Percentiles rank a stretch among this genome's conserved stretches.
phyloP scores from a whole-genome alignment of 2,113 vertebrate species.

The Notechis scutatus region DNA sequence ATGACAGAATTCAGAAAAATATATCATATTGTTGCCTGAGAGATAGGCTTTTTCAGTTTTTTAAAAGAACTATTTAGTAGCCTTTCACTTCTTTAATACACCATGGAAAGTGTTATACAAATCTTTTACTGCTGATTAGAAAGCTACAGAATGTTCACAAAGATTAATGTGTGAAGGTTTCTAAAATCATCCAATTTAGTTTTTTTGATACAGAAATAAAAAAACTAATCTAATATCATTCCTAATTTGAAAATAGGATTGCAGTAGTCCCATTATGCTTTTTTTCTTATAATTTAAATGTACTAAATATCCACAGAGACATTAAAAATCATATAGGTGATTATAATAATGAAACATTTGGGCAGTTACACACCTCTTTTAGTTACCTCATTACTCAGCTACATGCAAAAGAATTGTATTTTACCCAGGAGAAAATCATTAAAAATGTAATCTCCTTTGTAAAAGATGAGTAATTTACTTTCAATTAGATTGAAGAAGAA shows the following conservation, averaged over 20 bases:
- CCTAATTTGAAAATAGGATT: neutral
- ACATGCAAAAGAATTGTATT: neutral
- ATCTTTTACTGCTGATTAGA: neutral
- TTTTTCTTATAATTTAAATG: neutral
- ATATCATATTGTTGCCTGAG: neutral
- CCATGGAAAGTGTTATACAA: conserved; percentile 17
- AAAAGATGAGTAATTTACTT: neutral
- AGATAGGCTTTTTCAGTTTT: conserved; percentile 6
- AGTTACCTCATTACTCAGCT: neutral
- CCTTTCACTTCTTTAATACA: conserved; percentile 11
- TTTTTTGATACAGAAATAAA: conserved; percentile 18
- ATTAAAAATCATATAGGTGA: neutral
- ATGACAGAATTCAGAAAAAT: conserved; percentile 58
- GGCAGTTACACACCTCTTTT: neutral
- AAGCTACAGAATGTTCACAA: neutral
- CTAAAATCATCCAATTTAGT: neutral
- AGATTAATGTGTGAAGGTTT: conserved; percentile 29
- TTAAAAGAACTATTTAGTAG: conserved; percentile 33
- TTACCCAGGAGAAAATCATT: neutral
- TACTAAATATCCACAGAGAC: neutral
- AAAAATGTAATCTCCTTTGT: neutral
- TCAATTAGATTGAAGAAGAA: neutral
- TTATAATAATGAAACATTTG: neutral
- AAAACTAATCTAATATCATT: neutral
- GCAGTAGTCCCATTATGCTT: neutral